Percentiles rank a stretch among this genome's conserved stretches.
phyloP scores from a whole-genome alignment of 1,140 invertebrate species.

The Heliconius hermathena region DNA sequence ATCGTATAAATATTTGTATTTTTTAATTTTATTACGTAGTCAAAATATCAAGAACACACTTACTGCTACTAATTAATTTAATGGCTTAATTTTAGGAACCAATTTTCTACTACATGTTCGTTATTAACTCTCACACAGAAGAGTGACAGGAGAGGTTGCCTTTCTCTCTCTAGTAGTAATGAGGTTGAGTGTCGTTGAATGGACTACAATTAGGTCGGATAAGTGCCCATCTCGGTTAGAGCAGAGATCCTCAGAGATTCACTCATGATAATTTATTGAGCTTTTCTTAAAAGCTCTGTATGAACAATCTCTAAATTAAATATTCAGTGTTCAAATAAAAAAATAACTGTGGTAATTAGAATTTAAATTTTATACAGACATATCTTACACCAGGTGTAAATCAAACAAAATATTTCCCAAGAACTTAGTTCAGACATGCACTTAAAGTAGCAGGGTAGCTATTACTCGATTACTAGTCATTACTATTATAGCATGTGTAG shows the following conservation, averaged over 20 bases:
- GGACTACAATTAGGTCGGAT: conserved; percentile 62
- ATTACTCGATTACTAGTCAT: conserved; percentile 3
- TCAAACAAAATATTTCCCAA: background rate
- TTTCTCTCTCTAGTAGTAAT: conserved; percentile 42
- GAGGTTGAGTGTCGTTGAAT: conserved; percentile 64
- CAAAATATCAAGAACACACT: too few relatives aligned
- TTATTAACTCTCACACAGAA: conserved; percentile 41
- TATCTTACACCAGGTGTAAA: background rate
- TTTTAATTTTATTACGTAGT: background rate
- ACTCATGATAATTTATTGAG: conserved; percentile 7
- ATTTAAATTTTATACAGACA: background rate
- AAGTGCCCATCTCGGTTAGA: conserved; percentile 48
- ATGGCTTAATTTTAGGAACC: background rate
- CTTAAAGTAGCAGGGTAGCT: background rate
- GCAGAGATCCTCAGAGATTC: conserved; percentile 17
- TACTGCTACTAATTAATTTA: background rate
- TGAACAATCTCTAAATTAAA: background rate
- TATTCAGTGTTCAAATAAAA: background rate
- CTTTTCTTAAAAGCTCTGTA: background rate
- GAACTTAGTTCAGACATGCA: background rate
- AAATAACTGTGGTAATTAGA: background rate
- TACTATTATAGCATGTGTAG: conserved; percentile 29
- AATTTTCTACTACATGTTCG: conserved; percentile 34
- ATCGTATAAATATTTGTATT: background rate
- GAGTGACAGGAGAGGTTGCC: conserved; percentile 20